These are phyloP conservation scores for Toxotes lorentzi DNA, from an alignment of 2,797 vertebrate species.

Conservation along the genomic window DNA sequence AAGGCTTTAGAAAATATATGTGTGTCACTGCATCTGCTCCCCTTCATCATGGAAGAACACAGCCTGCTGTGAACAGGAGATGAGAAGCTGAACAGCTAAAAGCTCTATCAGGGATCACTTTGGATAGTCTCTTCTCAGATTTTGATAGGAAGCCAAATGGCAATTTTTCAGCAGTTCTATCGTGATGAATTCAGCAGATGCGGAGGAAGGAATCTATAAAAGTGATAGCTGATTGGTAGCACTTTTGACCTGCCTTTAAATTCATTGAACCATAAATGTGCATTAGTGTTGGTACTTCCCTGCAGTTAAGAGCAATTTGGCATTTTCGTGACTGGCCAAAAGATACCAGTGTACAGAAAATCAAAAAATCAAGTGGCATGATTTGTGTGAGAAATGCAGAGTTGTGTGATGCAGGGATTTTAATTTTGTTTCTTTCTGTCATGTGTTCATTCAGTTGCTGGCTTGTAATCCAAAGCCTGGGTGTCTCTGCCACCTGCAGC, in stretches of 20 bases:
- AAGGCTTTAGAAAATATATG: not conserved
- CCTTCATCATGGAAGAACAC: conserved; percentile 2
- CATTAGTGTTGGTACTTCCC: conserved; percentile 3
- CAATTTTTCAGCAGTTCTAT: not conserved
- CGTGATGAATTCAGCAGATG: not conserved
- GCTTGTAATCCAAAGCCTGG: conserved; percentile 82
- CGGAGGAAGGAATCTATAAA: not conserved
- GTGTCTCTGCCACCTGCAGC: conserved; percentile 82
- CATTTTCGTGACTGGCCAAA: not conserved
- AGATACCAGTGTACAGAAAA: not conserved
- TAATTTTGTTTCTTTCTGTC: conserved; percentile 79
- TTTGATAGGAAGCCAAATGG: not conserved
- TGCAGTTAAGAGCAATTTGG: conserved; percentile 9
- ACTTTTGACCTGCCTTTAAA: not conserved
- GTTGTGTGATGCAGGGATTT: conserved; percentile 67
- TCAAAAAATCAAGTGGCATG: not conserved
- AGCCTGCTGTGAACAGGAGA: not conserved
- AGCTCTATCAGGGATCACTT: not conserved
- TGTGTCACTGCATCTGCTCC: not conserved
- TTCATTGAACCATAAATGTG: not conserved
- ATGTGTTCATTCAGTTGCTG: conserved; percentile 85
- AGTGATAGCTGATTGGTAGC: not conserved
- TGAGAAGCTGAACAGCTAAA: not conserved
- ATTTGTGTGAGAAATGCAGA: conserved; percentile 58
- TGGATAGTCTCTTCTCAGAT: not conserved